phyloP scores from a whole-genome alignment of 2,113 vertebrate species.

The Odobenus rosmarus region DNA sequence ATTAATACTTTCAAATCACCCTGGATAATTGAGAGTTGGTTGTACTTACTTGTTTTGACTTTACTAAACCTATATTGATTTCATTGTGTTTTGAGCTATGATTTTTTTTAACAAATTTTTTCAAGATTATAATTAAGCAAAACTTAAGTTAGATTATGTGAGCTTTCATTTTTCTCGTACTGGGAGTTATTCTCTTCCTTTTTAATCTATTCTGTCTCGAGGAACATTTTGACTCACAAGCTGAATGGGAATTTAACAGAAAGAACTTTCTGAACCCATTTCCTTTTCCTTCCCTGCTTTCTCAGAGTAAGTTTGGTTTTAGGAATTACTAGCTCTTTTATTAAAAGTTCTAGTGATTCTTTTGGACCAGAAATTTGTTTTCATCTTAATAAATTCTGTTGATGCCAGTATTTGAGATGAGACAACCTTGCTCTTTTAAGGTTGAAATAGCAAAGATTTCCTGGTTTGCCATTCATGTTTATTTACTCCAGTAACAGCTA shows the following conservation, averaged over 20 bases:
- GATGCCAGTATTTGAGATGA: background rate
- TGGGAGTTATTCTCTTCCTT: conserved; percentile 46
- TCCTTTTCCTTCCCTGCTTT: background rate
- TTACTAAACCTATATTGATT: conserved; percentile 40
- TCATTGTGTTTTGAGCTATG: conserved; percentile 46
- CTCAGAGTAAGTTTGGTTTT: conserved; percentile 19
- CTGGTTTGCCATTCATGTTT: conserved; percentile 6
- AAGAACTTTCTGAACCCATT: background rate
- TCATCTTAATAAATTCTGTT: conserved; percentile 37
- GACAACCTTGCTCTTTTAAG: background rate
- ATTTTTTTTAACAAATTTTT: background rate
- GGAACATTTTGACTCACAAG: background rate
- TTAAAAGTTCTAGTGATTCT: conserved; percentile 28
- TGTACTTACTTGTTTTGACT: conserved; percentile 68
- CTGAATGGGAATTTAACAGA: background rate
- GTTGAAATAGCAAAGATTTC: conserved; percentile 48
- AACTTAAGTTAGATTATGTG: conserved; percentile 23
- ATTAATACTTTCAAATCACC: conserved; percentile 48
- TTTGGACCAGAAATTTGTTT: conserved; percentile 24
- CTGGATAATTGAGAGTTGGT: conserved; percentile 66
- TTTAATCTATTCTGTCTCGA: conserved; percentile 29
- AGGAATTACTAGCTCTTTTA: background rate
- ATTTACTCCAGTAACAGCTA: conserved; percentile 22
- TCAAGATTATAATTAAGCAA: conserved; percentile 35
- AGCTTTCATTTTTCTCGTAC: conserved; percentile 20